Evolutionary conservation across 2,888 invertebrate species (phyloP).

Genomic region (Cantharis nigra): DNA sequence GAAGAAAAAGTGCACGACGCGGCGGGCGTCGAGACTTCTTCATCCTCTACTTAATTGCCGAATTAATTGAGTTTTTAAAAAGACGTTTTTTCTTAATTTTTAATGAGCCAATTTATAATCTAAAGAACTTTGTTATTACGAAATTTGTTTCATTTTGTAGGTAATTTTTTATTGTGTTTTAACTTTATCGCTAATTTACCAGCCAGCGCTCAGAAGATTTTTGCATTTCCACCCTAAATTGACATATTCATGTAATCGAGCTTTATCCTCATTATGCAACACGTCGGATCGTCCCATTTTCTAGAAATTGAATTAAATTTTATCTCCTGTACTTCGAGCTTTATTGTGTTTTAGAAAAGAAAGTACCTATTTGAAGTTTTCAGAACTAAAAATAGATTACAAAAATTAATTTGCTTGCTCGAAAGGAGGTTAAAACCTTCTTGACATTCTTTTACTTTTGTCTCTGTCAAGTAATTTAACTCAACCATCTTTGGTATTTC

Average conservation of each 20-base stretch:
- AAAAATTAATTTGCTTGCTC: background rate
- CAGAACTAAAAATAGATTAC: background rate
- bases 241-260: background rate
- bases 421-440: background rate
- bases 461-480: background rate
- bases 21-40: background rate
- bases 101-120: background rate
- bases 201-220: background rate
- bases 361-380: background rate
- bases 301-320: background rate
- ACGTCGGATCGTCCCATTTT: background rate
- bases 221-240: background rate
- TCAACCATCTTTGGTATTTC: background rate
- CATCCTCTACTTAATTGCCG: slow-evolving; percentile 1
- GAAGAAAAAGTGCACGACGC: background rate
- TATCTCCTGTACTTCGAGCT: background rate
- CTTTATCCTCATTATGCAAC: background rate
- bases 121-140: background rate
- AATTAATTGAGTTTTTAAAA: slow-evolving; percentile 3
- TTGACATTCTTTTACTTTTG: background rate
- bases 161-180: background rate
- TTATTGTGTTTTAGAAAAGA: background rate
- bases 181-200: background rate
- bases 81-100: background rate
- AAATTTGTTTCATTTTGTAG: background rate